Evolutionary conservation across 2,797 vertebrate genomes (phyloP).

Genomic region (Coranthus polyacanthus): DNA sequence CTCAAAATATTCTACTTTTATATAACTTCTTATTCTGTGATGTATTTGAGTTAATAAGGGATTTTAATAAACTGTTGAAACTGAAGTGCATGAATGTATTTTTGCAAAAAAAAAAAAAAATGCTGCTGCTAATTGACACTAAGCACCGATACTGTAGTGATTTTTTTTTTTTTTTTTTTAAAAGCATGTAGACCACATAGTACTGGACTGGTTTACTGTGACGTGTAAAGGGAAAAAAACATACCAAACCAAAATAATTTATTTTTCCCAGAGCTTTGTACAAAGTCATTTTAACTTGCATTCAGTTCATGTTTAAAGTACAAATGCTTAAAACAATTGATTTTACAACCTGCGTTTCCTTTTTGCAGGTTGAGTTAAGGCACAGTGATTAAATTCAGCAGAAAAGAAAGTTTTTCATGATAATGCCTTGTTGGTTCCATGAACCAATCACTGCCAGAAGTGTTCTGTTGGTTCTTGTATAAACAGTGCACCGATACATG

Average conservation of each 20-base stretch:
- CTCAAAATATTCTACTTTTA: constrained; percentile 74
- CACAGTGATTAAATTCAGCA: constrained; percentile 48
- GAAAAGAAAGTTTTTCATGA: not conserved
- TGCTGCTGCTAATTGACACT: constrained; percentile 9
- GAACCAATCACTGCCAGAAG: constrained; percentile 9
- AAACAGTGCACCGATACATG: constrained; percentile 33
- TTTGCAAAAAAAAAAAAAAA: constrained; percentile 30
- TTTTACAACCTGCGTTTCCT: constrained; percentile 12
- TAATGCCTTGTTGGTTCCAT: constrained; percentile 19
- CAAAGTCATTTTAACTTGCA: constrained; percentile 28
- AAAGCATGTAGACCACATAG: not conserved
- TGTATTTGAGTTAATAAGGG: constrained; percentile 68
- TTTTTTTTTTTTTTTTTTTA: no score
- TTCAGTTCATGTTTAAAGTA: constrained; percentile 39
- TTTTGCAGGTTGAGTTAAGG: constrained; percentile 41
- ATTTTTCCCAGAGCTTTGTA: constrained; percentile 43
- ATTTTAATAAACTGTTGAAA: constrained; percentile 79
- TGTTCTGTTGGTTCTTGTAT: constrained; percentile 26
- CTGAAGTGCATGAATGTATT: constrained; percentile 50
- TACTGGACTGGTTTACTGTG: not conserved
- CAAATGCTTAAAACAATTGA: constrained; percentile 46
- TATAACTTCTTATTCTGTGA: constrained; percentile 76
- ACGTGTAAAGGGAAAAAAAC: constrained; percentile 25
- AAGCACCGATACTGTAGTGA: not conserved
- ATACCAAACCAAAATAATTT: constrained; percentile 50